Base-by-base conservation (phyloP, 2,888 invertebrate genomes). In the Trichacis sp. region DNA sequence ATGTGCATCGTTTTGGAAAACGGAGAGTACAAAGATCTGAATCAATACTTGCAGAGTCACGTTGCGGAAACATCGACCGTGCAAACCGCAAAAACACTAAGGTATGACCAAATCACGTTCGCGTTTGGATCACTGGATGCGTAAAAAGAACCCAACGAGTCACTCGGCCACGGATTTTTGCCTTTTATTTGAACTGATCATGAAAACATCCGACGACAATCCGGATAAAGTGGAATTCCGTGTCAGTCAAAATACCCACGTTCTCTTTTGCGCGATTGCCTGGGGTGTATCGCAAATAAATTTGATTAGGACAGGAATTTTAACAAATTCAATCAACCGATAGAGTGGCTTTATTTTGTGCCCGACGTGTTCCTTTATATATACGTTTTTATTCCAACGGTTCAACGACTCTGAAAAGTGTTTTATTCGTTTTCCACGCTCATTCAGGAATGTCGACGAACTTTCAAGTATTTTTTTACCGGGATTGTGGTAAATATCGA, bases 21-120 rank as follows among this genome's bases (percentile, higher is more conserved):
- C 84, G 87, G 89, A 84, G 90, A 91, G 79, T 88, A 90, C 77
- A 94, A 94, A 56, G 94, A 94, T 86, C 88, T 94, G 79, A 92
- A 93, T 87, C 93, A 93, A 86, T 93, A 93, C 85, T 87, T 94
- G 75, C 91, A 92, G 81, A 91, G 92, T 77, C 93, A 93, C 85
- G 88, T 90, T 69, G 91, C 93, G 33, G 93, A 93, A 83, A 90
- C 91, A 42, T 88, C 89, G 15, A 87, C 89, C 48, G 85, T 89
- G 76, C 88, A 88, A 66, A 87, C 87, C 64, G 89, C 88, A 66
- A 90, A 90, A 80, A 90, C 90, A 63, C 86, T 93, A 72, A 93
- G 92, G 93, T 93, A 85, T 80, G 68, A 66, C 47, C 42, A 52
- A 57, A 66, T 62, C 59, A 55, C 49, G 56, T 60, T 60, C 52